These are phyloP conservation scores for Macrophya annulata DNA, from an alignment of 2,888 invertebrate species.

Conservation along the genomic window DNA sequence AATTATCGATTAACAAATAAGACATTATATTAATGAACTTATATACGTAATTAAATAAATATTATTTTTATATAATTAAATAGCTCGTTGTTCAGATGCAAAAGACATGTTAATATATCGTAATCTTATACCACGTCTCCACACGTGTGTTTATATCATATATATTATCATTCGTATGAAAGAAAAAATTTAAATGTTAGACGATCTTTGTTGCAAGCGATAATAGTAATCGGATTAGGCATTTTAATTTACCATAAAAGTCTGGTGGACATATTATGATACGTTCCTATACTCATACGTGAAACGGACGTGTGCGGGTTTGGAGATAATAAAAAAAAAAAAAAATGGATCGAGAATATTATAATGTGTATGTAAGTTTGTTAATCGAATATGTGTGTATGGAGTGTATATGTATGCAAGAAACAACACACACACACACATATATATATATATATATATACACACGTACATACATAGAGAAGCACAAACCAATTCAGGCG, in stretches of 20 bases:
- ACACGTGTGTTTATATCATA: background rate
- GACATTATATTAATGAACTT: no score
- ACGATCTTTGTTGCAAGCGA: background rate
- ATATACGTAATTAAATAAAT: no score
- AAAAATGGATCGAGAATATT: background rate
- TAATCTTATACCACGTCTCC: background rate
- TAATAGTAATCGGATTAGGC: conserved; percentile 43
- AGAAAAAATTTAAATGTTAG: background rate
- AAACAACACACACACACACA: background rate
- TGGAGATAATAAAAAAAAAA: background rate
- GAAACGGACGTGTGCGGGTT: background rate
- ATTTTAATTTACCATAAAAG: conserved; percentile 29
- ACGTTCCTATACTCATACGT: no score
- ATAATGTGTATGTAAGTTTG: background rate
- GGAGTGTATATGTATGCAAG: no score
- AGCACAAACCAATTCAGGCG: background rate
- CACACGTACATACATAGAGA: background rate
- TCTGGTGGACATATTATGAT: background rate
- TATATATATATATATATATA: no score
- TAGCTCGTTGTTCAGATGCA: no score
- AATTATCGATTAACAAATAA: no score
- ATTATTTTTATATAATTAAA: no score
- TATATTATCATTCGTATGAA: background rate
- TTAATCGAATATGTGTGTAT: conserved; percentile 11
- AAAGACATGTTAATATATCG: background rate